These are phyloP conservation scores for Maconellicoccus hirsutus DNA, from an alignment of 1,140 invertebrate species.

Conservation along the genomic window DNA sequence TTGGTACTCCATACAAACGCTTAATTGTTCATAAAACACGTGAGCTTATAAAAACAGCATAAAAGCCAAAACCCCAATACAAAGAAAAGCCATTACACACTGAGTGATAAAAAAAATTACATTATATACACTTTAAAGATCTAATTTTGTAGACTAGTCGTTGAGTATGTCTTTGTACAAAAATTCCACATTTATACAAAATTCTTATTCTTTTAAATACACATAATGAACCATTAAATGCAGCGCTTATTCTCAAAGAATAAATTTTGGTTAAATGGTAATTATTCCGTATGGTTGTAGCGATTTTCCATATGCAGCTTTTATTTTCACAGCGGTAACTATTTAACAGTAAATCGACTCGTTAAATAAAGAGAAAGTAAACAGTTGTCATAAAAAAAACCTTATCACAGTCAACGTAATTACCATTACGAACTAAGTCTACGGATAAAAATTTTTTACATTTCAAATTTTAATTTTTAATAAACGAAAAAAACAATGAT, in stretches of 20 bases:
- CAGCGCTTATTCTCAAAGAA: background rate
- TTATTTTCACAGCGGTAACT: no score
- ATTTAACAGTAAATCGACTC: background rate
- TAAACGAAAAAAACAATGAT: background rate
- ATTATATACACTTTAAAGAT: background rate
- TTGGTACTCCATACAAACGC: no score
- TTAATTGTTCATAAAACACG: background rate
- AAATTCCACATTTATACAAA: background rate
- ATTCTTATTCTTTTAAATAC: background rate
- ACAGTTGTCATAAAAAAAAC: background rate
- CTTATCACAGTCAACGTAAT: slow-evolving; percentile 8
- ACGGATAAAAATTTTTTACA: background rate
- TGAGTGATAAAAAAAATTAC: background rate
- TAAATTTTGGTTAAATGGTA: background rate
- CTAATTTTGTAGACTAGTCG: background rate
- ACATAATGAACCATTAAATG: background rate
- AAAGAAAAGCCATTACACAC: background rate
- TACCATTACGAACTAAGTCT: slow-evolving; percentile 8
- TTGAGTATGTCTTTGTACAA: background rate
- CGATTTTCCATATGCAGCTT: no score
- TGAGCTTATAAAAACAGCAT: background rate
- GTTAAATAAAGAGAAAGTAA: background rate
- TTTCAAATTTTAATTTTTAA: background rate
- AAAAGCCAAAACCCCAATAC: background rate
- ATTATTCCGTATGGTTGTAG: no score